These are phyloP conservation scores for Taenaris catops DNA, from an alignment of 2,888 invertebrate genomes.

Conservation along the genomic window DNA sequence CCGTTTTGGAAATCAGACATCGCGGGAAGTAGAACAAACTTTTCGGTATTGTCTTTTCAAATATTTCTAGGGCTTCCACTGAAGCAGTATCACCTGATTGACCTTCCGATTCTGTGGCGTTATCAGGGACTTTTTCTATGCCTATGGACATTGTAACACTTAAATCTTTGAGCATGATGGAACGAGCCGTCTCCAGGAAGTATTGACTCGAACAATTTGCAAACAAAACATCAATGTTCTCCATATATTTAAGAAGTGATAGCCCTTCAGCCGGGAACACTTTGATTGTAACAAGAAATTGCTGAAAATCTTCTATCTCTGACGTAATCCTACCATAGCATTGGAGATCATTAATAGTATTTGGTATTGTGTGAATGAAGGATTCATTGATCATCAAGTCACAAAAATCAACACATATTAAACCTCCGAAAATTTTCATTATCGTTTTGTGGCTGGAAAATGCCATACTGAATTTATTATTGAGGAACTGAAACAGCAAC, in stretches of 20 bases:
- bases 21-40: slow-evolving; percentile 72
- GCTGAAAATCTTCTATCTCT: slow-evolving; percentile 84
- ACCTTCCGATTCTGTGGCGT: slow-evolving; percentile 17
- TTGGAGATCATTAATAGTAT: slow-evolving; percentile 84
- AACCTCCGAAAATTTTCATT: slow-evolving; percentile 76
- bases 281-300: slow-evolving; percentile 77
- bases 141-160: slow-evolving; percentile 84
- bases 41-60: slow-evolving; percentile 60
- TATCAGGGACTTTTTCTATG: slow-evolving; percentile 56
- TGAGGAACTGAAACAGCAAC: slow-evolving; percentile 78
- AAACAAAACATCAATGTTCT: slow-evolving; percentile 87
- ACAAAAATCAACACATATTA: slow-evolving; percentile 80
- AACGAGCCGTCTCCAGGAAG: slow-evolving; percentile 83
- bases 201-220: slow-evolving; percentile 87
- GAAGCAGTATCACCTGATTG: slow-evolving; percentile 17
- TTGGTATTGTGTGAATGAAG: slow-evolving; percentile 87
- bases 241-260: slow-evolving; percentile 84
- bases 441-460: slow-evolving; percentile 57
- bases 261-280: slow-evolving; percentile 76
- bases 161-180: slow-evolving; percentile 89
- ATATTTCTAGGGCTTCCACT: slow-evolving; percentile 57
- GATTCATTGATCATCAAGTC: slow-evolving; percentile 85
- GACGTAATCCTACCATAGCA: slow-evolving; percentile 81
- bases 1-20: slow-evolving; percentile 81
- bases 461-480: slow-evolving; percentile 72